Conservation (phyloP, 2,113 vertebrate species). For the Ariopsis seemanni region DNA sequence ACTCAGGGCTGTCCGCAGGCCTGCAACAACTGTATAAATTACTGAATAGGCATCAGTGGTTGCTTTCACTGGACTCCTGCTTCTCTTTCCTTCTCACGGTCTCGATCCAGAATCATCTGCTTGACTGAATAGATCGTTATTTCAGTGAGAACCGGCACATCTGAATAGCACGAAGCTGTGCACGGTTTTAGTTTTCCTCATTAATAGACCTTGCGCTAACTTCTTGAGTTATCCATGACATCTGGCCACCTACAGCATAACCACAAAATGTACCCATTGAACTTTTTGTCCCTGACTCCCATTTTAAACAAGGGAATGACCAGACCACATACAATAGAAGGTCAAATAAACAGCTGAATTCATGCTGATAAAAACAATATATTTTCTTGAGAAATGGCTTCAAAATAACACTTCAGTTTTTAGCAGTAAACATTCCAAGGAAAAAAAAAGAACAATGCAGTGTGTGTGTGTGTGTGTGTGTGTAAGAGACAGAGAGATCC, state of each 20-base stretch:
- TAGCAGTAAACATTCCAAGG: background rate
- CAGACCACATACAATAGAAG: slow-evolving; percentile 30
- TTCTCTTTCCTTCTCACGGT: background rate
- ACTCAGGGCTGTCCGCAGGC: slow-evolving; percentile 5
- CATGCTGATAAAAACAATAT: slow-evolving; percentile 32
- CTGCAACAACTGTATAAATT: slow-evolving; percentile 19
- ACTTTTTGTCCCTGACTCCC: background rate
- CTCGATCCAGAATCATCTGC: background rate
- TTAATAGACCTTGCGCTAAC: background rate
- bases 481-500: background rate
- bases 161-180: too few species aligned
- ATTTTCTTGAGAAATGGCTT: background rate
- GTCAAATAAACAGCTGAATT: slow-evolving; percentile 7
- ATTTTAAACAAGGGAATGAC: slow-evolving; percentile 30
- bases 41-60: slow-evolving; percentile 14
- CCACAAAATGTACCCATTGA: slow-evolving; percentile 15
- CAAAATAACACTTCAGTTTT: background rate
- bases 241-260: slow-evolving; percentile 11
- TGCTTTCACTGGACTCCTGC: background rate
- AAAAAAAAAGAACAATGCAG: slow-evolving; percentile 10
- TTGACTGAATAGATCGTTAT: background rate
- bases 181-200: background rate
- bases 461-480: slow-evolving; percentile 6
- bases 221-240: background rate
- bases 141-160: slow-evolving; percentile 1